phyloP scores from a whole-genome alignment of 2,888 invertebrate genomes.

The Caenorhabditis becei region DNA sequence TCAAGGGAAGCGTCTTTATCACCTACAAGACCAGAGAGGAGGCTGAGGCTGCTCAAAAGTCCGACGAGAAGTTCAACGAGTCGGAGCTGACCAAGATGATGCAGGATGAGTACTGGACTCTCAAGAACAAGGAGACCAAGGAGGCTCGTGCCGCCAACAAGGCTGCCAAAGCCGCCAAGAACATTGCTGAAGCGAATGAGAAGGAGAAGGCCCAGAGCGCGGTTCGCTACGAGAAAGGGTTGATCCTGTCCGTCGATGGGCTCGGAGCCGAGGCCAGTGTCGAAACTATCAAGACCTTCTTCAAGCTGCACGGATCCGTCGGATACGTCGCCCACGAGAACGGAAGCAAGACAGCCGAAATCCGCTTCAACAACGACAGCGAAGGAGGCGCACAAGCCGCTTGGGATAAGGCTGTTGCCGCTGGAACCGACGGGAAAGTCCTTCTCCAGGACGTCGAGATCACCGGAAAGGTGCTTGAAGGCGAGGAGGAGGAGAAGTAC shows the following conservation, averaged over 20 bases:
- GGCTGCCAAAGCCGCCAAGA: slow-evolving; percentile 68
- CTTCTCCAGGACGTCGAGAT: slow-evolving; percentile 68
- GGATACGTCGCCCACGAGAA: slow-evolving; percentile 69
- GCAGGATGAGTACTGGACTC: slow-evolving; percentile 80
- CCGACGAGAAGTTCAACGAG: slow-evolving; percentile 86
- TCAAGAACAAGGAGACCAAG: slow-evolving; percentile 72
- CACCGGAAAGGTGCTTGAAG: slow-evolving; percentile 70
- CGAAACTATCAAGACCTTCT: slow-evolving; percentile 87
- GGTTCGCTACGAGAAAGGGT: slow-evolving; percentile 75
- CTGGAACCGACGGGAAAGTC: slow-evolving; percentile 76
- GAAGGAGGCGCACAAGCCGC: slow-evolving; percentile 74
- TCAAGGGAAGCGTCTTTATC: slow-evolving; percentile 90
- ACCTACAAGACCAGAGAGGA: slow-evolving; percentile 90
- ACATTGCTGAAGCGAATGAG: slow-evolving; percentile 66
- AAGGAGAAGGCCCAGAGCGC: slow-evolving; percentile 61
- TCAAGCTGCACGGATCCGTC: slow-evolving; percentile 86
- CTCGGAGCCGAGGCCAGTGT: slow-evolving; percentile 63
- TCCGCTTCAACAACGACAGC: slow-evolving; percentile 67
- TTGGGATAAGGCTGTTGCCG: slow-evolving; percentile 76
- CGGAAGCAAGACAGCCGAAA: slow-evolving; percentile 66
- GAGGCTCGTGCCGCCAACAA: slow-evolving; percentile 71
- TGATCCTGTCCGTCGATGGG: slow-evolving; percentile 74
- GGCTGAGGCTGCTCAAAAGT: slow-evolving; percentile 87
- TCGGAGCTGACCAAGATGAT: slow-evolving; percentile 78
- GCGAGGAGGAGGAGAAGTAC: slow-evolving; percentile 80